Evolutionary conservation across 2,113 vertebrate species (phyloP), one percentile per base, ranked within the genome.

Genomic region (Esox niger): DNA sequence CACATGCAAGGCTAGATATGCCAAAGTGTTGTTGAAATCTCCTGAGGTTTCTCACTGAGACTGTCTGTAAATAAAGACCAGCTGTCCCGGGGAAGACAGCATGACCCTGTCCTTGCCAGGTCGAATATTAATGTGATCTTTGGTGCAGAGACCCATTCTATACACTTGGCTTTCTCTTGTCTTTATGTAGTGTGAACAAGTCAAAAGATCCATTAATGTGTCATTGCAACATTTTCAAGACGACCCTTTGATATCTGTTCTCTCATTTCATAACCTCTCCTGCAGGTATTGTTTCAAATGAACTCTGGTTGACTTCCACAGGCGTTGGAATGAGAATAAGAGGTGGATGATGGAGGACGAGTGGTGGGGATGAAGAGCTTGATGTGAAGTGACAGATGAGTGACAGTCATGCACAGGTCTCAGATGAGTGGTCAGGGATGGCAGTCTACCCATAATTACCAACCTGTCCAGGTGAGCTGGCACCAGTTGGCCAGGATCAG

Each of bases 311-410:
- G 17, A 33, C 46, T 38, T 35, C 57, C 62, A 35, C 47, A 2
- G 63, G 60, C 17, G 66, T 49, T 0, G 31, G 49, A 26, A 9
- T 11, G 32, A 21, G 61, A n/a, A 9, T 31, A 68, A 49, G 62
- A 60, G 55, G 17, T 27, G 2, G 57, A 52, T 1, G 11, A 46
- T 2, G 10, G 17, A 6, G 23, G 68, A 43, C 30, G 25, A 59
- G 64, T 69, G 31, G 62, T 55, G 13, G 21, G 64, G 27, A 62
- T 2, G 59, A 54, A 76, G 66, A 73, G 70, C 27, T 32, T 62
- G 70, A 78, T 73, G 55, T 33, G 69, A 74, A 66, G 46, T 73
- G 84, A 75, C 77, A 67, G 69, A 56, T 84, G 82, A 82, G 9
- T 60, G 79, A 74, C 78, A 77, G 73, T 56, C 20, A 71, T 13